Evolutionary conservation across 1,140 invertebrate species (phyloP).

Genomic region (Dufourea novaeangliae): DNA sequence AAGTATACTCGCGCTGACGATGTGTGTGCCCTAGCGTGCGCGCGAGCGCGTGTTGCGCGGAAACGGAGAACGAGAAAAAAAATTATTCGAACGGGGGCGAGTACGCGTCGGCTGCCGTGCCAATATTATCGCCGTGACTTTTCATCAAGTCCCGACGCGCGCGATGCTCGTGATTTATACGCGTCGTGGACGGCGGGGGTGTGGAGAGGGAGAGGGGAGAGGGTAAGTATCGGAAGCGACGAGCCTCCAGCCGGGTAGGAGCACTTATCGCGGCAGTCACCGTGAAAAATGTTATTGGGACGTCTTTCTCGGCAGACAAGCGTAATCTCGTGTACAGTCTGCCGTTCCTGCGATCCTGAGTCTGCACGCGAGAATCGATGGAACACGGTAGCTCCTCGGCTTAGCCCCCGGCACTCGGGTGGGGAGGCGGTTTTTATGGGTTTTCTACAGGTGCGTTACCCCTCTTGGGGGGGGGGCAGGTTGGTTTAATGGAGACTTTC

Average conservation of each 20-base stretch:
- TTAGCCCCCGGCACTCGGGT: not conserved
- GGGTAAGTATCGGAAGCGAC: constrained; percentile 10
- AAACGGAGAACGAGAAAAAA: not conserved
- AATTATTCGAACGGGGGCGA: constrained; percentile 21
- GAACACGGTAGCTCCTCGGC: not conserved
- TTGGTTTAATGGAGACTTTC: not conserved
- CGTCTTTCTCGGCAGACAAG: constrained; percentile 8
- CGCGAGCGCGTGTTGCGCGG: too few relatives aligned
- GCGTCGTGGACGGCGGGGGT: not conserved
- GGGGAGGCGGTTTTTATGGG: constrained; percentile 28
- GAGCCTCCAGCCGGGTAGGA: not conserved
- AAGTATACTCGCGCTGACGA: too few relatives aligned
- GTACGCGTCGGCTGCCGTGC: constrained; percentile 8
- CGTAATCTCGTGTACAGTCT: constrained; percentile 5
- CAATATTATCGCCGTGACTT: constrained; percentile 56
- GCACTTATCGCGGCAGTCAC: constrained; percentile 32
- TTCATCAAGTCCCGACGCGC: constrained; percentile 48
- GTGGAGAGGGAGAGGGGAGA: not conserved
- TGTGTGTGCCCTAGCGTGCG: too few relatives aligned
- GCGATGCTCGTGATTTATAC: constrained; percentile 47
- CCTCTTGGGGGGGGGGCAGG: not conserved
- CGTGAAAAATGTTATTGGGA: constrained; percentile 34
- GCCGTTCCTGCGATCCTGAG: constrained; percentile 10
- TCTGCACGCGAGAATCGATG: constrained; percentile 25
- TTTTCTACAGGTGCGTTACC: not conserved